phyloP scores from a whole-genome alignment of 2,888 invertebrate species.

The Diarsia rubi region DNA sequence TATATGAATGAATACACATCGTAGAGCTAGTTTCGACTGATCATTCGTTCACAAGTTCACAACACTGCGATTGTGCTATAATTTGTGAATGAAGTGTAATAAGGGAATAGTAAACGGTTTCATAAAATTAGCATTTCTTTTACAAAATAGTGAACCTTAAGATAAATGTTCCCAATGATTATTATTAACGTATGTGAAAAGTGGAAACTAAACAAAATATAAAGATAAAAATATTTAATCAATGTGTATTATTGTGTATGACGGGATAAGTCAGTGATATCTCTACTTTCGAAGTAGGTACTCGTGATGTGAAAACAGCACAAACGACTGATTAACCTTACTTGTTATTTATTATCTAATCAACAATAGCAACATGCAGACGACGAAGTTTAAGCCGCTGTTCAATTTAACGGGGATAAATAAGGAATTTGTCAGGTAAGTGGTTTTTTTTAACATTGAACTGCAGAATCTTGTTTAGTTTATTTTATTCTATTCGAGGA shows the following conservation, averaged over 20 bases:
- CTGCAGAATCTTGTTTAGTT: too few relatives aligned
- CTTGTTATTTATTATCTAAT: constrained; percentile 28
- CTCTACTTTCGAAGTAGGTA: neutral
- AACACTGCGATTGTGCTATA: neutral
- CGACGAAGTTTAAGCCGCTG: constrained; percentile 43
- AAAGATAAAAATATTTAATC: neutral
- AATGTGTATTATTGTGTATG: too few relatives aligned
- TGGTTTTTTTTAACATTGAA: too few relatives aligned
- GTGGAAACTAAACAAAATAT: neutral
- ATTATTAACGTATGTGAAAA: neutral
- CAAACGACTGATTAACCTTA: neutral
- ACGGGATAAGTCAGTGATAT: constrained; percentile 8
- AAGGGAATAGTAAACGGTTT: neutral
- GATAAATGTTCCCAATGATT: neutral
- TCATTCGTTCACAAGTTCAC: constrained; percentile 13
- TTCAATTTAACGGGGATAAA: constrained; percentile 38
- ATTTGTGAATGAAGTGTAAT: constrained; percentile 1
- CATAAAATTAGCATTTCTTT: too few relatives aligned
- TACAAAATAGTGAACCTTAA: neutral
- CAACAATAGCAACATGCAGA: constrained; percentile 51
- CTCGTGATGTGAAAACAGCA: constrained; percentile 9
- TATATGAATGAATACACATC: constrained; percentile 19
- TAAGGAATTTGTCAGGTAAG: constrained; percentile 53
- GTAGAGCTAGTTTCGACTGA: neutral
- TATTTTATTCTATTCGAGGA: too few relatives aligned